These are phyloP conservation scores for Phengaris alcon DNA, from an alignment of 2,888 invertebrate species.

Conservation along the genomic window DNA sequence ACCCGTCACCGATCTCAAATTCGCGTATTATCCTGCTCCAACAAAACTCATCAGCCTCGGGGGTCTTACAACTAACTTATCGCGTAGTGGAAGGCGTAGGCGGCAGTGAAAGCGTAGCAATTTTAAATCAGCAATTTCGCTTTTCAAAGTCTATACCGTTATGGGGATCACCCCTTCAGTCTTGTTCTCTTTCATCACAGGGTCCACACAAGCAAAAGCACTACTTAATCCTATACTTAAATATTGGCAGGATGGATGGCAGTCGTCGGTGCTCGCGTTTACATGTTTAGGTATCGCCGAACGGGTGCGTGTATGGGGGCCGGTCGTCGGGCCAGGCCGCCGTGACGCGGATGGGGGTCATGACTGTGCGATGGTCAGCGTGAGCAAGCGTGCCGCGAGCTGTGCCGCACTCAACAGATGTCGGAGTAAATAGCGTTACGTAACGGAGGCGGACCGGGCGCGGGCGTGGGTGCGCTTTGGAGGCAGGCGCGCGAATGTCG, in stretches of 20 bases:
- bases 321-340: conserved; percentile 45
- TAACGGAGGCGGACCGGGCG: conserved; percentile 60
- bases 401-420: conserved; percentile 69
- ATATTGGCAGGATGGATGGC: conserved; percentile 51
- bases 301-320: conserved; percentile 51
- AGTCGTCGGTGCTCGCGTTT: conserved; percentile 49
- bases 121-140: conserved; percentile 52
- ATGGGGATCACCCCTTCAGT: conserved; percentile 45
- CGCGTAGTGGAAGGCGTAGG: conserved; percentile 56
- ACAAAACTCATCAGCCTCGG: conserved; percentile 40
- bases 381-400: conserved; percentile 68
- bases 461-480: conserved; percentile 61
- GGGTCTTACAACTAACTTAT: conserved; percentile 51
- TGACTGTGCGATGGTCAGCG: conserved; percentile 64
- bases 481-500: conserved; percentile 67
- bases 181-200: conserved; percentile 46
- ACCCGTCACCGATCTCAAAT: conserved; percentile 41
- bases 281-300: conserved; percentile 57
- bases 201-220: conserved; percentile 52
- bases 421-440: conserved; percentile 63
- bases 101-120: conserved; percentile 65
- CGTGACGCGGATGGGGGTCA: conserved; percentile 51
- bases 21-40: conserved; percentile 44
- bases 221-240: conserved; percentile 47
- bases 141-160: conserved; percentile 35